Evolutionary conservation across 2,113 vertebrate species (phyloP), one percentile per base, ranked within the genome.

Genomic region (Dromas ardeola): DNA sequence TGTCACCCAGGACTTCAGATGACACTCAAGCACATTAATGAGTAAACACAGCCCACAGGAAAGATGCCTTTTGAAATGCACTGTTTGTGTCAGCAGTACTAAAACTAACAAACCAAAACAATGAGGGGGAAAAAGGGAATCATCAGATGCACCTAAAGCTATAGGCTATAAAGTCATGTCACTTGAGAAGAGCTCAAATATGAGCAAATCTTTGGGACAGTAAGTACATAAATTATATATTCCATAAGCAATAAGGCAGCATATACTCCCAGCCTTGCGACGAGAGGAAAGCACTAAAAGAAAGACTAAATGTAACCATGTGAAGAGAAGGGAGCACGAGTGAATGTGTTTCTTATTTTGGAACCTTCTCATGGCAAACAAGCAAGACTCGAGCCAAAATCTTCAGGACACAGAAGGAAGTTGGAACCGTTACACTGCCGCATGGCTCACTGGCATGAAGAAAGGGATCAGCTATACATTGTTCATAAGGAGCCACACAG

Each of bases 21-120:
- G 96, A 98, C 91, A 91, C 94, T 93, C 81, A 93, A 88, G 81
- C 92, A 97, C 93, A 84, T 93, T 94, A 97, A 95, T 30, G 65
- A 97, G 96, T 93, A 94, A 96, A 96, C 93, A 97, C 96, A 97
- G 96, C 97, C 94, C 84, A 85, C 59, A 66, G 88, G 94, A 84
- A 80, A 59, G 15, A 87, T 95, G 91, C 94, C 86, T 92, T 69
- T 88, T 81, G 95, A 97, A 95, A 96, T 92, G 83, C 85, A 70
- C 80, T 93, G 55, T 97, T 97, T 95, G 72, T 92, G 90, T 96
- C 89, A 95, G 95, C 91, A 88, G 92, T 58, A 73, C 66, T 88
- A 97, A 97, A 95, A 78, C 95, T 95, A 88, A 88, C 27, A 20
- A 86, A 92, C 58, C 78, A 93, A 93, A 97, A 94, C 86, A 95